Percentiles rank a stretch among this genome's conserved stretches.
Conservation (phyloP, 2,888 invertebrate genomes). For the Dynastes hyllus region DNA sequence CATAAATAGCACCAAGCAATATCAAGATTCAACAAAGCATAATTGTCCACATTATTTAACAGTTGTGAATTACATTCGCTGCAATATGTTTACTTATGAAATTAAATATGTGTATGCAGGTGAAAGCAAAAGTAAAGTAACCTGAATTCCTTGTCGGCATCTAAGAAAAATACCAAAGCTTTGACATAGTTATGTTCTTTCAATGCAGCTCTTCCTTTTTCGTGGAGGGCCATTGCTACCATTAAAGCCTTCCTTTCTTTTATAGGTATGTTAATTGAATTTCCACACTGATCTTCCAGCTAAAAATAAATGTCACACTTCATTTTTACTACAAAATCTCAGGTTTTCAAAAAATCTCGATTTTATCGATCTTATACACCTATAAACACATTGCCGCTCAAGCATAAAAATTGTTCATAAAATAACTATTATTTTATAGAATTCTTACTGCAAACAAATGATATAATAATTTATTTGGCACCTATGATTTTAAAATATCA, state of each 20-base stretch:
- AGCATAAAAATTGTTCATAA: not conserved
- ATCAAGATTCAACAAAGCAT: constrained; percentile 87
- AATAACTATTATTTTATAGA: not conserved
- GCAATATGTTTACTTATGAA: constrained; percentile 51
- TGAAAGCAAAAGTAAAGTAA: constrained; percentile 60
- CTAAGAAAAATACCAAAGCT: constrained; percentile 83
- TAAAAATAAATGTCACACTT: constrained; percentile 61
- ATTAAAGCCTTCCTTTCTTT: constrained; percentile 81
- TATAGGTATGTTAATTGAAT: constrained; percentile 80
- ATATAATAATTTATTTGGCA: not conserved
- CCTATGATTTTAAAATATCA: not conserved
- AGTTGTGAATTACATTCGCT: constrained; percentile 80
- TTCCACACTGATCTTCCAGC: constrained; percentile 87
- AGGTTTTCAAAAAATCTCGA: not conserved
- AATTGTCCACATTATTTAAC: constrained; percentile 85
- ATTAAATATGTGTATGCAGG: constrained; percentile 20
- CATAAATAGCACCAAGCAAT: constrained; percentile 93
- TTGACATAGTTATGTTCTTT: constrained; percentile 79
- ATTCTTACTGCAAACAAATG: not conserved
- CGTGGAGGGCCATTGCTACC: constrained; percentile 86
- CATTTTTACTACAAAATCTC: not conserved
- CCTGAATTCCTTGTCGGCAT: constrained; percentile 84
- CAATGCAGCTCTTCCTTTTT: constrained; percentile 83
- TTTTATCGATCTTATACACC: not conserved
- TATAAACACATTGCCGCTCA: not conserved